A percentile compares a stretch with the other conserved stretches of the same genome.
Evolutionary conservation across 2,797 vertebrate genomes (phyloP).

Genomic region (Chiloscyllium punctatum): DNA sequence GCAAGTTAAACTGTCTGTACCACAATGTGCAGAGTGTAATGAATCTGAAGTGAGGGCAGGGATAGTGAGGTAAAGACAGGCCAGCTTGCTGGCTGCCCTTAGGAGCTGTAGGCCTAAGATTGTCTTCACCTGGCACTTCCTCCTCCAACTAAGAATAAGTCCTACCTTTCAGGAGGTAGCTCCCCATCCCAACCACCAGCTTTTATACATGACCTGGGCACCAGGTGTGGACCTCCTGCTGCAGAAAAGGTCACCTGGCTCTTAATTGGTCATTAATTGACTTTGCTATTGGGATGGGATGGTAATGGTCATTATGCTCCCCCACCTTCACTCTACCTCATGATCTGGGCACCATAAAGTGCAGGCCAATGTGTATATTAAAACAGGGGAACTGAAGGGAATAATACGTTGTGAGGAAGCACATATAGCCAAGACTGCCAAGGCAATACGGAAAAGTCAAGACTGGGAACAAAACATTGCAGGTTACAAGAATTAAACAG

Average conservation of each 20-base stretch:
- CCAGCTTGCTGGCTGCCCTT: no score
- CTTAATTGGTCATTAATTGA: neutral
- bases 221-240: no score
- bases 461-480: neutral
- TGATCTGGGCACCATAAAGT: neutral
- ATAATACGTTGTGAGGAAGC: neutral
- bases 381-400: neutral
- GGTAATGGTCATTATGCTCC: neutral
- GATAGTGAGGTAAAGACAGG: no score
- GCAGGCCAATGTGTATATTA: neutral
- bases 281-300: no score
- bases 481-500: neutral
- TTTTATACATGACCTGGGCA: no score
- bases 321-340: neutral
- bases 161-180: no score
- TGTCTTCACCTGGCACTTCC: no score
- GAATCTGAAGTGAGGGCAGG: no score
- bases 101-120: no score
- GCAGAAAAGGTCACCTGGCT: no score
- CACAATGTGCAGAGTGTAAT: neutral
- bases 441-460: neutral
- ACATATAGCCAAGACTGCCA: neutral
- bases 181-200: no score
- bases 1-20: neutral
- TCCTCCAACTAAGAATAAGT: no score